Evolutionary conservation across 2,113 vertebrate genomes (phyloP), one percentile per base, ranked within the genome.

Genomic region (Chaenogobius annularis): DNA sequence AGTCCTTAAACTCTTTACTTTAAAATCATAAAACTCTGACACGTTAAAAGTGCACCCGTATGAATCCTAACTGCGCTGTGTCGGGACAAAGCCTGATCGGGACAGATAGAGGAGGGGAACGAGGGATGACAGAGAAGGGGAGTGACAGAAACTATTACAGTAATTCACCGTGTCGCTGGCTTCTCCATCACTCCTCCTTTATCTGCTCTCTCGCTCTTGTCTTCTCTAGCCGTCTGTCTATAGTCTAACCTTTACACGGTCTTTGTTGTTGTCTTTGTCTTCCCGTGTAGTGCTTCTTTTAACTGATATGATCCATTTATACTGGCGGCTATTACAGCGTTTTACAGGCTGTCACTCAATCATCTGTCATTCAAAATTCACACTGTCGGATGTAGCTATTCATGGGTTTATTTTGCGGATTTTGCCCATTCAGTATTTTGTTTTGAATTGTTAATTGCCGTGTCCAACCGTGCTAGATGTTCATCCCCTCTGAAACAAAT

Each of bases 91-190:
- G 73, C 48, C 70, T 43, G n/a, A 79, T 48, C 70, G 66, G 66
- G 69, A 48, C 43, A 69, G 73, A 83, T 50, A 75, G 55, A 75
- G 72, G 77, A n/a, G 76, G 74, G n/a, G 72, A 84, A 47, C 70
- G 44, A 81, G 73, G 77, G 75, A 81, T 82, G 74, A 80, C 73
- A 79, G 68, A 75, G 77, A 76, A 81, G 77, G 68, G 75, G 68
- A 86, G 81, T 87, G 80, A 89, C 85, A 80, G 76, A 85, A 79
- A 85, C 80, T 87, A 78, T 87, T 90, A 86, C 75, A 86, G 85
- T 88, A 87, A 88, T 87, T 88, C 83, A 63, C 78, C 8, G 52
- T 85, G 84, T 88, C 69, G 48, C 82, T 80, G 79, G 75, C 78
- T 73, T 80, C 81, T 84, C 85, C 78, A 87, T 85, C 86, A 85